A percentile compares a stretch with the other conserved stretches of the same genome.
Conservation (phyloP, 2,113 vertebrate genomes). For the Hippopotamus amphibius region DNA sequence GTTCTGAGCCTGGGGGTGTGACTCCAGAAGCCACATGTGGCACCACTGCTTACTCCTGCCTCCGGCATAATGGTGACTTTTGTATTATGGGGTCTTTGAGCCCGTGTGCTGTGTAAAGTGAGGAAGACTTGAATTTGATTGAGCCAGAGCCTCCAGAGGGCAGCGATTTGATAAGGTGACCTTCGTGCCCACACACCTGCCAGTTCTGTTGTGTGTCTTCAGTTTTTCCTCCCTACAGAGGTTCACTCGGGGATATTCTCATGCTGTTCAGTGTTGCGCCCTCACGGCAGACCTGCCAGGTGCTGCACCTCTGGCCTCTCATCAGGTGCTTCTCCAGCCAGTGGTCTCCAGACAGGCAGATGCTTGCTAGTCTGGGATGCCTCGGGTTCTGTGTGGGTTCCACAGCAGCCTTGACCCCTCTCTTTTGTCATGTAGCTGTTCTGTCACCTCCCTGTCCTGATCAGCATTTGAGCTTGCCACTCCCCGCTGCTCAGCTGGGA, state of each 20-base stretch:
- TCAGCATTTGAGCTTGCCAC: not conserved
- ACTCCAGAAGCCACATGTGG: not conserved
- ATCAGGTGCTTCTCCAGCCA: not conserved
- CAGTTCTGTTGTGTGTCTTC: not conserved
- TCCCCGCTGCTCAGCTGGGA: not conserved
- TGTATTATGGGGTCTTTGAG: not conserved
- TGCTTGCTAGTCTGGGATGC: not conserved
- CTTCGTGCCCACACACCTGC: not conserved
- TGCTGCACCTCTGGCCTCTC: not conserved
- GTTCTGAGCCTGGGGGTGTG: not conserved
- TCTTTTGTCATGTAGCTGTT: not conserved
- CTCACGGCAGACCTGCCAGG: not conserved
- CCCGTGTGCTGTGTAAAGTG: not conserved
- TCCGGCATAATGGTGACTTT: not conserved
- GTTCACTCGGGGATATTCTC: not conserved
- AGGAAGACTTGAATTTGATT: not conserved
- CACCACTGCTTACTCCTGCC: not conserved
- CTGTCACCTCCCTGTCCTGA: not conserved
- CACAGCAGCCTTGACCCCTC: not conserved
- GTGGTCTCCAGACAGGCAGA: not conserved
- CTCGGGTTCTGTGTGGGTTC: not conserved
- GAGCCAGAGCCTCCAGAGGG: not conserved
- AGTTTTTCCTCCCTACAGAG: not conserved
- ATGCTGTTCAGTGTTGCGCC: not conserved
- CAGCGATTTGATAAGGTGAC: not conserved